Evolutionary conservation across 2,797 vertebrate genomes (phyloP).

Genomic region (Perodicticus potto): DNA sequence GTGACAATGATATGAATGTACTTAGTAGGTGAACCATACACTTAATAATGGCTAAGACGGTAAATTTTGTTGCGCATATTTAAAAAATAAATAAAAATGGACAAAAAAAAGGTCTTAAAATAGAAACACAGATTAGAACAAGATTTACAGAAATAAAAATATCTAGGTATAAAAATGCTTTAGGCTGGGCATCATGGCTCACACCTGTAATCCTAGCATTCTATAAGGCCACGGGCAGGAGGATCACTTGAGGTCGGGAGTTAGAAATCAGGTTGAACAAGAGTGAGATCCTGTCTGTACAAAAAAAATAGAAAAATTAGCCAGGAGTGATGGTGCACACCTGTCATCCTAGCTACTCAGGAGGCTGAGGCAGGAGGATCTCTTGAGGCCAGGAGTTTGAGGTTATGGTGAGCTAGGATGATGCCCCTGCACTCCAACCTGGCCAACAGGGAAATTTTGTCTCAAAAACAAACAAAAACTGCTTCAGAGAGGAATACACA

Average conservation of each 20-base stretch:
- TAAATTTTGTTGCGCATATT: background rate
- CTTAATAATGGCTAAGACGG: background rate
- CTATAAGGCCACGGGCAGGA: background rate
- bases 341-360: background rate
- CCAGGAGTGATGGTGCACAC: background rate
- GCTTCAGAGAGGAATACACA: background rate
- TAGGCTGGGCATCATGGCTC: background rate
- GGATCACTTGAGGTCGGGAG: background rate
- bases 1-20: background rate
- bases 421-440: background rate
- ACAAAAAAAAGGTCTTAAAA: background rate
- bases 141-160: constrained; percentile 45
- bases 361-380: background rate
- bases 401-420: too few relatives aligned
- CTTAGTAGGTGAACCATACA: background rate
- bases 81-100: background rate
- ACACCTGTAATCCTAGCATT: background rate
- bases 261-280: background rate
- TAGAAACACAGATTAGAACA: background rate
- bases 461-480: background rate
- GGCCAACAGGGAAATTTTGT: background rate
- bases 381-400: background rate
- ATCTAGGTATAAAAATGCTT: constrained; percentile 5
- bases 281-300: background rate
- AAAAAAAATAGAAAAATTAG: background rate